Conservation (phyloP, 2,888 invertebrate genomes). For the Eupithecia subfuscata region DNA sequence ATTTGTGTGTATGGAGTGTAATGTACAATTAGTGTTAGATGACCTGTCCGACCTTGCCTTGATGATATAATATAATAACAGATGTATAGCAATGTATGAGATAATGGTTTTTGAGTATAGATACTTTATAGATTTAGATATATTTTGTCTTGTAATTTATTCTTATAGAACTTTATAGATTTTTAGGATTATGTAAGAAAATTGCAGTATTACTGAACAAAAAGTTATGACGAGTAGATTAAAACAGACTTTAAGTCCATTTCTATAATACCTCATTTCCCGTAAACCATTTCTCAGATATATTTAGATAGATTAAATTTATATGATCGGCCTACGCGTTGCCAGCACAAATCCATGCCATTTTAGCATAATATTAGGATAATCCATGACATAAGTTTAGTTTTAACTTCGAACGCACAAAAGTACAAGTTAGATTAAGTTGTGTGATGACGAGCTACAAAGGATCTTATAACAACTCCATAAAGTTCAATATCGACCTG, state of each 20-base stretch:
- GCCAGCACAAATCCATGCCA: slow-evolving; percentile 63
- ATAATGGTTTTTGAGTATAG: slow-evolving; percentile 39
- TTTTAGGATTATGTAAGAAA: slow-evolving; percentile 35
- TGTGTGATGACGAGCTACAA: slow-evolving; percentile 26
- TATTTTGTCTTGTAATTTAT: slow-evolving; percentile 45
- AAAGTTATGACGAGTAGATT: slow-evolving; percentile 25
- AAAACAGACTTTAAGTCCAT: slow-evolving; percentile 34
- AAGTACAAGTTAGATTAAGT: slow-evolving; percentile 78
- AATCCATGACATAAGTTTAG: slow-evolving; percentile 43
- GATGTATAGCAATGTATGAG: slow-evolving; percentile 24
- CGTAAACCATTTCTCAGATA: slow-evolving; percentile 18
- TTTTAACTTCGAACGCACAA: slow-evolving; percentile 61
- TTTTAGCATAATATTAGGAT: slow-evolving; percentile 55
- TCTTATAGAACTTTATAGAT: slow-evolving; percentile 34
- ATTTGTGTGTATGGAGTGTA: slow-evolving; percentile 44
- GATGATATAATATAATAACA: background rate
- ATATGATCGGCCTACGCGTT: slow-evolving; percentile 28
- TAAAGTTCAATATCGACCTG: slow-evolving; percentile 4
- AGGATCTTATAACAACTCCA: slow-evolving; percentile 7
- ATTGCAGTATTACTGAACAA: slow-evolving; percentile 43
- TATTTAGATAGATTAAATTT: slow-evolving; percentile 37
- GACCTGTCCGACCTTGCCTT: slow-evolving; percentile 55
- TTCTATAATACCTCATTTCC: slow-evolving; percentile 36
- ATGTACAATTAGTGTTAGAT: slow-evolving; percentile 43
- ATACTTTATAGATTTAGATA: slow-evolving; percentile 40